phyloP scores from a whole-genome alignment of 2,113 vertebrate genomes.

The Crotalus tigris region DNA sequence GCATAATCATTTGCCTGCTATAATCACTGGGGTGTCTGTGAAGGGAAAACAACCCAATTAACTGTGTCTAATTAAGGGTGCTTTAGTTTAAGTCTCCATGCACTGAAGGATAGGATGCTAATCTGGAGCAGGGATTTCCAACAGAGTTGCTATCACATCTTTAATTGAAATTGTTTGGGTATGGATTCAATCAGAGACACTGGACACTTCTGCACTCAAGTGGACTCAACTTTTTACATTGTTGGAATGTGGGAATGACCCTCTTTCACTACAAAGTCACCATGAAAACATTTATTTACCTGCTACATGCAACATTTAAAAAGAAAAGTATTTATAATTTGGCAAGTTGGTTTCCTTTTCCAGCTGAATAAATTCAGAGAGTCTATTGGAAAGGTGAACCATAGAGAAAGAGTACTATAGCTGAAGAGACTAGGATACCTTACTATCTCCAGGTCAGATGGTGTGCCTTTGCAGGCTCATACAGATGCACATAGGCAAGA shows the following conservation, averaged over 20 bases:
- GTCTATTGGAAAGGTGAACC: background rate
- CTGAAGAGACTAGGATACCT: background rate
- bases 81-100: background rate
- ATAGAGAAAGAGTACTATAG: background rate
- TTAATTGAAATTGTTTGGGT: background rate
- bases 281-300: slow-evolving; percentile 8
- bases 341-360: slow-evolving; percentile 3
- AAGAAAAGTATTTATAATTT: background rate
- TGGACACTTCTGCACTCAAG: background rate
- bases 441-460: background rate
- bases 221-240: slow-evolving; percentile 4
- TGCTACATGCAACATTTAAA: slow-evolving; percentile 9
- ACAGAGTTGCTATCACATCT: background rate
- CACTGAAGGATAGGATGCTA: background rate
- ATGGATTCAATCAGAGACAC: background rate
- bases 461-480: background rate
- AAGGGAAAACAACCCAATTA: background rate
- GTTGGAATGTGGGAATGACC: background rate
- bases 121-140: background rate
- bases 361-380: background rate
- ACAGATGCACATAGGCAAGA: background rate
- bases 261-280: background rate
- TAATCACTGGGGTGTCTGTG: background rate
- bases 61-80: slow-evolving; percentile 10
- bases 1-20: background rate